phyloP scores from a whole-genome alignment of 2,797 vertebrate species.

The Microctenopoma steveboyesi region DNA sequence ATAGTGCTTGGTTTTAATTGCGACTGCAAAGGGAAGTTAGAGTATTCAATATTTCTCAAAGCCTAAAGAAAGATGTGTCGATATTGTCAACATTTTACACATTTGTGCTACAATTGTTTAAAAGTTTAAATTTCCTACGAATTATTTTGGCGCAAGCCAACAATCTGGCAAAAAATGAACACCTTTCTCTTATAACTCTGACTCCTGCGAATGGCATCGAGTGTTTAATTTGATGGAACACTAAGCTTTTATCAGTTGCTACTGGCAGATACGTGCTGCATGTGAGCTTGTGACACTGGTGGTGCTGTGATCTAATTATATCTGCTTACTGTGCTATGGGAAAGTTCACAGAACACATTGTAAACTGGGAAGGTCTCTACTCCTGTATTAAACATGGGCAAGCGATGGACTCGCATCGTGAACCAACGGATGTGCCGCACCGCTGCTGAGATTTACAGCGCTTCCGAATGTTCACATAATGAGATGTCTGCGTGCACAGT shows the following conservation, averaged over 20 bases:
- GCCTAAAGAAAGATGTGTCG: constrained; percentile 34
- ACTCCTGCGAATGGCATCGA: constrained; percentile 45
- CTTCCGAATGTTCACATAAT: constrained; percentile 23
- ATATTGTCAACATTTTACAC: not conserved
- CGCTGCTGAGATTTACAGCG: constrained; percentile 4
- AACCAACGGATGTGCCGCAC: constrained; percentile 16
- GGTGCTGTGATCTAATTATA: constrained; percentile 78
- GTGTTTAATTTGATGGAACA: constrained; percentile 61
- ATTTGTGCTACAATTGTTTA: too few species aligned
- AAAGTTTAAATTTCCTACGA: constrained; percentile 5
- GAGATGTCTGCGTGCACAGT: constrained; percentile 3
- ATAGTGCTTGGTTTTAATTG: constrained; percentile 66
- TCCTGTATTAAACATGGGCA: constrained; percentile 17
- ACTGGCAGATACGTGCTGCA: constrained; percentile 67
- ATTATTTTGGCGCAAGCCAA: constrained; percentile 18
- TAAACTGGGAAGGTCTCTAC: constrained; percentile 6
- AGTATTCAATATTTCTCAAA: constrained; percentile 35
- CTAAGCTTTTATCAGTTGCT: constrained; percentile 65
- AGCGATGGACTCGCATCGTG: constrained; percentile 9
- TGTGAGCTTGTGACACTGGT: constrained; percentile 74
- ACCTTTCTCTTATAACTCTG: constrained; percentile 33
- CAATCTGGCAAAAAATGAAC: constrained; percentile 1
- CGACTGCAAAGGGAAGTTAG: constrained; percentile 37
- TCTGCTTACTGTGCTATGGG: constrained; percentile 41
- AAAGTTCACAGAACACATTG: constrained; percentile 31